These are phyloP conservation scores for Subacronicta megacephala DNA, from an alignment of 2,888 invertebrate species.

Conservation along the genomic window DNA sequence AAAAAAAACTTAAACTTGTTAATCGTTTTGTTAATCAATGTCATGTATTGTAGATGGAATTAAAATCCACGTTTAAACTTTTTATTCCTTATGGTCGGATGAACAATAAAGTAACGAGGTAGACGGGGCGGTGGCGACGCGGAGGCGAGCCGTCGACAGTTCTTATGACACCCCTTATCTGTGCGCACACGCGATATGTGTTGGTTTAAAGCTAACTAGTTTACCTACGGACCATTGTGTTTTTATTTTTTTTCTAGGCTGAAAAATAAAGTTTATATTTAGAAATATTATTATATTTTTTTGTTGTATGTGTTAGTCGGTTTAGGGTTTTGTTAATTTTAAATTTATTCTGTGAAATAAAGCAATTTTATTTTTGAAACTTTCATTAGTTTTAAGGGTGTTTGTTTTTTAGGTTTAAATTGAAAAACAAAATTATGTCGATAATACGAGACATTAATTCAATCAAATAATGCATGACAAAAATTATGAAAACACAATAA, in stretches of 20 bases:
- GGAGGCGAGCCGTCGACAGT: conserved; percentile 76
- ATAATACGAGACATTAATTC: too few species aligned
- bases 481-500: too few species aligned
- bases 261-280: conserved; percentile 22
- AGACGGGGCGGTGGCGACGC: conserved; percentile 74
- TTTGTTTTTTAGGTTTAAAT: too few species aligned
- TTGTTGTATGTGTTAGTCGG: background rate
- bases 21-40: too few species aligned
- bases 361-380: too few species aligned
- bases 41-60: conserved; percentile 14
- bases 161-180: conserved; percentile 87
- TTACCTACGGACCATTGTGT: conserved; percentile 47
- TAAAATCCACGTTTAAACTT: conserved; percentile 56
- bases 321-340: too few species aligned
- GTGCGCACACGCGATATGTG: conserved; percentile 79
- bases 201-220: conserved; percentile 60
- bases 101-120: conserved; percentile 84
- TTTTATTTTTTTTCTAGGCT: conserved; percentile 29
- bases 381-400: too few species aligned
- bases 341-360: too few species aligned
- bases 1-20: too few species aligned
- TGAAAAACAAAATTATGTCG: too few species aligned
- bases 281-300: too few species aligned
- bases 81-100: conserved; percentile 75
- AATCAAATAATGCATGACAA: too few species aligned